These are phyloP conservation scores for Diglossa brunneiventris DNA, from an alignment of 2,113 vertebrate species.

Conservation along the genomic window DNA sequence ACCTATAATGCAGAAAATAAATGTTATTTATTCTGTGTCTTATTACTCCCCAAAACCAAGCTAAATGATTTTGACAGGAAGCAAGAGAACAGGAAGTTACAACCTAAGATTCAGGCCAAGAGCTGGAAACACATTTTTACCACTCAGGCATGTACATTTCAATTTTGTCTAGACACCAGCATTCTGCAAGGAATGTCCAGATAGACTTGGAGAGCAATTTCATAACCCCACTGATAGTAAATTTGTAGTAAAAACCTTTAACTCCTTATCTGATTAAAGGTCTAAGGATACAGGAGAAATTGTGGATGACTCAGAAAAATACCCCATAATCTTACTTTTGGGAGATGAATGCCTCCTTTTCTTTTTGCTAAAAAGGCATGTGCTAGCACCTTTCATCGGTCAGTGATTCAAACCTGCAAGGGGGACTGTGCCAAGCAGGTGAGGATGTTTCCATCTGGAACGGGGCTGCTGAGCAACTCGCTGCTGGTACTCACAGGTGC, in stretches of 20 bases:
- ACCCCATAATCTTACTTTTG: rapidly evolving
- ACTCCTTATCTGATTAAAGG: background rate
- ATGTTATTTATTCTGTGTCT: background rate
- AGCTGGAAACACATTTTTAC: background rate
- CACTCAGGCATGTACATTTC: background rate
- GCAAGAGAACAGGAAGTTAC: background rate
- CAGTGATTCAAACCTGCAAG: background rate
- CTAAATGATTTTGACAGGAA: background rate
- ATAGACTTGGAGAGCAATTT: background rate
- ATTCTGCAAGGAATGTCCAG: background rate
- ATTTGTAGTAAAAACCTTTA: background rate
- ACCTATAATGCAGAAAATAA: background rate
- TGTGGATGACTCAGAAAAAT: background rate
- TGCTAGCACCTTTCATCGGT: background rate
- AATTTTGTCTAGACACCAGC: background rate
- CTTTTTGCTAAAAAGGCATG: background rate
- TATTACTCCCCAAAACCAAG: background rate
- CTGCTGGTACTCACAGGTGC: background rate
- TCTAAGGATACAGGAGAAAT: background rate
- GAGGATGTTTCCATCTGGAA: background rate
- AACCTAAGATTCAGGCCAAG: background rate
- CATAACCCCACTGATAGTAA: background rate
- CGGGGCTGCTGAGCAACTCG: background rate
- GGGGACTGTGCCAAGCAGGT: background rate
- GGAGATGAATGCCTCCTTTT: background rate